Conservation (phyloP, 2,888 invertebrate species). For the Dynastes maya region DNA sequence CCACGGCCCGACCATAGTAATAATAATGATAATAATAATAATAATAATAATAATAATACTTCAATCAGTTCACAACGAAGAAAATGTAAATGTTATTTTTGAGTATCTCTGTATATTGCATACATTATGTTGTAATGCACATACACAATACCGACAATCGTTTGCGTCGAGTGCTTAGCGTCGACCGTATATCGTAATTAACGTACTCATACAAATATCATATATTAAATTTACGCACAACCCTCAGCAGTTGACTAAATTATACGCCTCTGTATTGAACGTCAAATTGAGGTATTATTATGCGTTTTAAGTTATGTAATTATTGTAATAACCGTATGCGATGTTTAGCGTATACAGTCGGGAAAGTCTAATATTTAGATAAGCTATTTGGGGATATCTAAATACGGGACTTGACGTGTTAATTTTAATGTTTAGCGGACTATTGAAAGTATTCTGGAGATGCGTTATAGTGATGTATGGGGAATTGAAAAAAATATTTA, state of each 20-base stretch:
- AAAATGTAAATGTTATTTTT: not conserved
- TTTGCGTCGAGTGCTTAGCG: slow-evolving; percentile 10
- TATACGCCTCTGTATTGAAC: slow-evolving; percentile 54
- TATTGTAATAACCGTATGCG: slow-evolving; percentile 34
- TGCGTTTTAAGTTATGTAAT: slow-evolving; percentile 49
- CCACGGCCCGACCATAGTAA: too few relatives aligned
- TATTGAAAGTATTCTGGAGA: slow-evolving; percentile 5
- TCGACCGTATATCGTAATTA: slow-evolving; percentile 42
- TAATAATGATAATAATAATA: too few relatives aligned
- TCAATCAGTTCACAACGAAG: too few relatives aligned
- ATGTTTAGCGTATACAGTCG: slow-evolving; percentile 10
- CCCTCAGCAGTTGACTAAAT: slow-evolving; percentile 57
- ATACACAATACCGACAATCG: not conserved
- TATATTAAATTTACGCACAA: slow-evolving; percentile 45
- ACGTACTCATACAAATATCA: slow-evolving; percentile 40
- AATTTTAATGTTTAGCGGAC: slow-evolving; percentile 20
- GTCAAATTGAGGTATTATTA: slow-evolving; percentile 53
- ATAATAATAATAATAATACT: too few relatives aligned
- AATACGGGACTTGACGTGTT: slow-evolving; percentile 16
- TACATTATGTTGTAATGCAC: not conserved
- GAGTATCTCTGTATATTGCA: not conserved
- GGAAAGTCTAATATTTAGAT: slow-evolving; percentile 35
- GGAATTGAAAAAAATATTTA: not conserved
- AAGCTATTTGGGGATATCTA: slow-evolving; percentile 17
- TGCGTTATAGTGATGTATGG: not conserved